A percentile compares a stretch with the other conserved stretches of the same genome.
Conservation (phyloP, 2,888 invertebrate species). For the Emmelina monodactyla region DNA sequence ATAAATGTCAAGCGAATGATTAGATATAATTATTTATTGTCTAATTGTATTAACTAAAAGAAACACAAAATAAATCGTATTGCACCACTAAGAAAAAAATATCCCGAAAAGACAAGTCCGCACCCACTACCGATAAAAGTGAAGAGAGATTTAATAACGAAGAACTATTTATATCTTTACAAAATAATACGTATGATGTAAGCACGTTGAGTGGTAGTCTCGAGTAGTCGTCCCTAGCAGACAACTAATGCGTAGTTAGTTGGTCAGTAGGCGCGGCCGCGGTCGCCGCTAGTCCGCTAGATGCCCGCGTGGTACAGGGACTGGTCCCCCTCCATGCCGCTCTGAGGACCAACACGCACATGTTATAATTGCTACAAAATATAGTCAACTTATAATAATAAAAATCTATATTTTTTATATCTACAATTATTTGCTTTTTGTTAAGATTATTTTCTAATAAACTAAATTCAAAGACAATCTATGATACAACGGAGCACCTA, state of each 20-base stretch:
- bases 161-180: too few relatives aligned
- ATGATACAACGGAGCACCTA: constrained; percentile 13
- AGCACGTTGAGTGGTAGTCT: too few relatives aligned
- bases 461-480: not conserved
- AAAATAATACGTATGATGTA: too few relatives aligned
- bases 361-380: too few relatives aligned
- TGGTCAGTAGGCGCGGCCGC: not conserved
- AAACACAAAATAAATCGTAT: constrained; percentile 8
- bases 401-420: too few relatives aligned
- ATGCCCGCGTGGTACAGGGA: constrained; percentile 27
- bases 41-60: constrained; percentile 7
- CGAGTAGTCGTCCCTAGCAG: too few relatives aligned
- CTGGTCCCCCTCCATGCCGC: constrained; percentile 8
- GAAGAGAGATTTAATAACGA: too few relatives aligned
- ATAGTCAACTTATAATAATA: too few relatives aligned
- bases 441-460: too few relatives aligned
- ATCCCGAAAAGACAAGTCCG: constrained; percentile 5
- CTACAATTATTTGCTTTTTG: too few relatives aligned
- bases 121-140: not conserved
- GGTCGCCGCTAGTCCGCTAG: constrained; percentile 15
- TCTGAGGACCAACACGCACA: not conserved
- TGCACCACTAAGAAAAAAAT: constrained; percentile 9
- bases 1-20: constrained; percentile 5
- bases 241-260: constrained; percentile 3
- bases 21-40: constrained; percentile 13